phyloP scores from a whole-genome alignment of 2,113 vertebrate genomes.

The Ia io region DNA sequence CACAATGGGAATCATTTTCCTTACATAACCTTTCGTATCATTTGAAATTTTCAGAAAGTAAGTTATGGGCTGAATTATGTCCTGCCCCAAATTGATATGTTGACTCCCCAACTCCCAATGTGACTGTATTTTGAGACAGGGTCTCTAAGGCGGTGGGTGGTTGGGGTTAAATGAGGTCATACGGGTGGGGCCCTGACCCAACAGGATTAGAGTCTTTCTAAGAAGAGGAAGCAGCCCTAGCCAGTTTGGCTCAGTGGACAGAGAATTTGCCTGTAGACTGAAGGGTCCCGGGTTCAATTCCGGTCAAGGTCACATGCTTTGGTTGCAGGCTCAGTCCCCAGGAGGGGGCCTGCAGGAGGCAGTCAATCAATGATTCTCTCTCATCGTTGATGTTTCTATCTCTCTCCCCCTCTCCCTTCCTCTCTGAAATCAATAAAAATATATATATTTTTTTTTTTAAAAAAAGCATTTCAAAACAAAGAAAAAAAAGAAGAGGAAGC shows the following conservation, averaged over 20 bases:
- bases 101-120: background rate
- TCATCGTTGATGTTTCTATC: too few species aligned
- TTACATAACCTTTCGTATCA: accelerated
- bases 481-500: background rate
- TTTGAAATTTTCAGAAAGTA: background rate
- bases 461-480: too few species aligned
- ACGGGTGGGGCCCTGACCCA: background rate
- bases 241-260: too few species aligned
- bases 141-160: background rate
- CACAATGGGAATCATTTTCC: background rate
- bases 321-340: too few species aligned
- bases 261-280: too few species aligned
- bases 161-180: background rate
- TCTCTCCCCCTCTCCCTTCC: too few species aligned
- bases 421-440: too few species aligned
- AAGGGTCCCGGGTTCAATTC: too few species aligned
- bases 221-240: background rate
- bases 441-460: too few species aligned
- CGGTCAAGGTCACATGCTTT: too few species aligned
- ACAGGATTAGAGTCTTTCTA: background rate
- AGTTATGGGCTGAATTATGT: background rate
- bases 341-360: too few species aligned
- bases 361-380: too few species aligned
- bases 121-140: background rate
- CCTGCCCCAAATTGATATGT: background rate